phyloP scores from a whole-genome alignment of 2,888 invertebrate species.

The Nysson spinosus region DNA sequence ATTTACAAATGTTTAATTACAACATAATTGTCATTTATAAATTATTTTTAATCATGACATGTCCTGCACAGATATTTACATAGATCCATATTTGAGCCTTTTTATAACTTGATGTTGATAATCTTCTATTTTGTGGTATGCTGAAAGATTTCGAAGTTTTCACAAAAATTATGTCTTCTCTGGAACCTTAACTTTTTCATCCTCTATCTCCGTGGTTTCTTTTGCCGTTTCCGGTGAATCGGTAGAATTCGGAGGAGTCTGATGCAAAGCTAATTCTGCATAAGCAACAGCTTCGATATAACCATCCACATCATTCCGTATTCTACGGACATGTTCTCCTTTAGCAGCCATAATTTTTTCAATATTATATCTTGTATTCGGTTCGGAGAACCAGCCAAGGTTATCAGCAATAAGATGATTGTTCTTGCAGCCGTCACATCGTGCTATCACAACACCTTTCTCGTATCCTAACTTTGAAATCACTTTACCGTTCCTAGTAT shows the following conservation, averaged over 20 bases:
- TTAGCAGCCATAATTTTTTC: constrained; percentile 93
- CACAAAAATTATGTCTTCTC: constrained; percentile 22
- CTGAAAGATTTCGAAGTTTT: no score
- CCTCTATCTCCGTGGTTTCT: neutral
- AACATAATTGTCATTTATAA: no score
- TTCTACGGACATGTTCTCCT: constrained; percentile 87
- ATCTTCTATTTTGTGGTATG: no score
- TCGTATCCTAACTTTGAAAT: constrained; percentile 92
- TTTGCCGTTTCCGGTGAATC: no score
- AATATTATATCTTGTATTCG: constrained; percentile 87
- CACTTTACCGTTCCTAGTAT: constrained; percentile 85
- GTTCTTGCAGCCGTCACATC: constrained; percentile 91
- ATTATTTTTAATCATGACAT: no score
- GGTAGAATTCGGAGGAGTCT: no score
- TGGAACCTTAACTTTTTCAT: constrained; percentile 5
- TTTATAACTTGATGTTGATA: no score
- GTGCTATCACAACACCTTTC: constrained; percentile 94
- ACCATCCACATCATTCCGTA: constrained; percentile 76
- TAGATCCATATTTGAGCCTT: no score
- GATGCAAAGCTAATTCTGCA: constrained; percentile 14
- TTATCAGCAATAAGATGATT: constrained; percentile 98
- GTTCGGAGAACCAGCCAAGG: constrained; percentile 94
- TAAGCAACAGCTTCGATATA: constrained; percentile 76
- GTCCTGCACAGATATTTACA: no score
- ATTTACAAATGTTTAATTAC: no score